A percentile compares a stretch with the other conserved stretches of the same genome.
Conservation (phyloP, 2,797 vertebrate species). For the Sarcoramphus papa region DNA sequence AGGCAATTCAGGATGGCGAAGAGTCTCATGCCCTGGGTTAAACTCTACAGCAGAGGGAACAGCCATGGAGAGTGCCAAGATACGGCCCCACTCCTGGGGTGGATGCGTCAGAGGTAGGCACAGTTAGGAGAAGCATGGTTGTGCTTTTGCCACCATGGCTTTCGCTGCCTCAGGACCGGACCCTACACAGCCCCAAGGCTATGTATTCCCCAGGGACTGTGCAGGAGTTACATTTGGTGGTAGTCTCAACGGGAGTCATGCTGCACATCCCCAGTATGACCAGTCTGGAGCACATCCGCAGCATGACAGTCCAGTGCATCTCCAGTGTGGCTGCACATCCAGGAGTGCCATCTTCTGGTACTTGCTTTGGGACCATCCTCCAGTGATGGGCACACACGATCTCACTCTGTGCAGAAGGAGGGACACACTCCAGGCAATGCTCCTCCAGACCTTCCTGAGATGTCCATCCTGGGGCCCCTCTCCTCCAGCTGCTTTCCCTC, state of each 20-base stretch:
- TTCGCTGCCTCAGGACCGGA: neutral
- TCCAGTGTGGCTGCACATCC: neutral
- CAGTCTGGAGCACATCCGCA: neutral
- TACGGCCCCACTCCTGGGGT: neutral
- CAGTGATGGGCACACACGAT: neutral
- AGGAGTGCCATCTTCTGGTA: neutral
- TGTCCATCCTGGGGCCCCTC: neutral
- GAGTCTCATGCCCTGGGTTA: neutral
- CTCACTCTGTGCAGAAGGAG: neutral
- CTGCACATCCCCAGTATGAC: neutral
- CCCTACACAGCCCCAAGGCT: no score
- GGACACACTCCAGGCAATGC: neutral
- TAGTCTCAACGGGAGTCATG: neutral
- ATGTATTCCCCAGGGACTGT: neutral
- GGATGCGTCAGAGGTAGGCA: neutral
- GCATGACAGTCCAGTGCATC: neutral
- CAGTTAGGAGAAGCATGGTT: neutral
- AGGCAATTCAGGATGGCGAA: neutral
- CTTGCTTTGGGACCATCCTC: neutral
- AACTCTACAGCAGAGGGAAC: neutral
- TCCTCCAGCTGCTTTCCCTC: neutral
- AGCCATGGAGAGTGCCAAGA: neutral
- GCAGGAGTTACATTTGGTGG: neutral
- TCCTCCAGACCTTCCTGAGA: neutral
- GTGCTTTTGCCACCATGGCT: neutral